Conservation (phyloP, 2,888 invertebrate genomes). For the Blastobasis adustella region DNA sequence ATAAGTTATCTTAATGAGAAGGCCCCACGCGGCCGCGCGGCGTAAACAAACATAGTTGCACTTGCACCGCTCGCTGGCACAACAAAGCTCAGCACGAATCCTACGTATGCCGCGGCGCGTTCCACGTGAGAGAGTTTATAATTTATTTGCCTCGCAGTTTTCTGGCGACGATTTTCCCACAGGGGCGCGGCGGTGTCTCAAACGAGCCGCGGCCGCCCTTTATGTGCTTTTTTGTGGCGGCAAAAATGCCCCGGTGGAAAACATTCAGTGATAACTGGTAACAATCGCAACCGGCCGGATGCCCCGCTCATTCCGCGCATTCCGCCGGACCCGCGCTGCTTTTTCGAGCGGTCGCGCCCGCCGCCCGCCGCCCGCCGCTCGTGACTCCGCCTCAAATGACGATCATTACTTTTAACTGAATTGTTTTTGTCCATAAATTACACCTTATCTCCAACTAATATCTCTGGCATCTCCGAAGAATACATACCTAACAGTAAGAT, state of each 20-base stretch:
- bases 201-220: slow-evolving; percentile 72
- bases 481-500: too few relatives aligned
- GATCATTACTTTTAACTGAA: slow-evolving; percentile 5
- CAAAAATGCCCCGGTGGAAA: slow-evolving; percentile 71
- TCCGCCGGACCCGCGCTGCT: slow-evolving; percentile 56
- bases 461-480: background rate
- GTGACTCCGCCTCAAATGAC: slow-evolving; percentile 22
- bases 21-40: too few relatives aligned
- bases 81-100: slow-evolving; percentile 45
- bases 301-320: slow-evolving; percentile 70
- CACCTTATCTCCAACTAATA: background rate
- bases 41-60: slow-evolving; percentile 6
- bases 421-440: background rate
- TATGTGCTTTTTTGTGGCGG: slow-evolving; percentile 71
- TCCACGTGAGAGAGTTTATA: slow-evolving; percentile 68
- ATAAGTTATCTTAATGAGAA: too few relatives aligned
- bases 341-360: slow-evolving; percentile 51
- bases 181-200: slow-evolving; percentile 70
- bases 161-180: slow-evolving; percentile 75
- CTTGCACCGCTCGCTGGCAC: slow-evolving; percentile 9
- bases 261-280: slow-evolving; percentile 75
- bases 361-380: slow-evolving; percentile 40
- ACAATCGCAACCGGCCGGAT: slow-evolving; percentile 74
- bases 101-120: slow-evolving; percentile 50
- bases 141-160: slow-evolving; percentile 72